Conservation (phyloP, 30 jellyfish, hydroid and myxozoan species). For the Nemopilema nomurai region DNA sequence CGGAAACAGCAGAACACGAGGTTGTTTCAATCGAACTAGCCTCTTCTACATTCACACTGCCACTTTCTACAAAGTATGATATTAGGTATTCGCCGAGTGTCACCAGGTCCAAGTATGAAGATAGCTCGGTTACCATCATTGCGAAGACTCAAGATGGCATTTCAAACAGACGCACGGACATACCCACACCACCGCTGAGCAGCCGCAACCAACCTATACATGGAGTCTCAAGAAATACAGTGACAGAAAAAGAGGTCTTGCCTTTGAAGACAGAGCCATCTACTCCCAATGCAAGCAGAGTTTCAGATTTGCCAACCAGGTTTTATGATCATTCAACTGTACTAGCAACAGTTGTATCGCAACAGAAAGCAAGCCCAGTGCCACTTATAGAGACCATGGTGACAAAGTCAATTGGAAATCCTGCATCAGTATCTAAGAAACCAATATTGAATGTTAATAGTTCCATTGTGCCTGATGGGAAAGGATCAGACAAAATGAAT, state of each 20-base stretch:
- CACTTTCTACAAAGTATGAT: background rate
- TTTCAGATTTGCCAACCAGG: background rate
- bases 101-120: background rate
- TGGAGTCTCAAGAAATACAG: background rate
- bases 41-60: background rate
- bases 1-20: background rate
- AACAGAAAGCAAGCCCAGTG: background rate
- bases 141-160: background rate
- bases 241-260: background rate
- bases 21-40: background rate
- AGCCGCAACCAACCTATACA: background rate
- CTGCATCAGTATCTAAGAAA: background rate
- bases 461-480: background rate
- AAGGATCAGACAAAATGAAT: slow-evolving; percentile 25
- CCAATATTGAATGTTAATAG: background rate
- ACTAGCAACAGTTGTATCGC: background rate
- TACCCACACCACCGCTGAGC: background rate
- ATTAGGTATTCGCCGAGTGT: background rate
- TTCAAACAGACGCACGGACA: background rate
- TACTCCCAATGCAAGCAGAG: background rate
- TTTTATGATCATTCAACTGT: background rate
- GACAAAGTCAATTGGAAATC: background rate
- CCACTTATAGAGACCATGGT: background rate
- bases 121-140: background rate
- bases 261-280: background rate